Percentiles rank a stretch among this genome's conserved stretches.
phyloP scores from a whole-genome alignment of 2,797 vertebrate species.

The Champsocephalus esox region DNA sequence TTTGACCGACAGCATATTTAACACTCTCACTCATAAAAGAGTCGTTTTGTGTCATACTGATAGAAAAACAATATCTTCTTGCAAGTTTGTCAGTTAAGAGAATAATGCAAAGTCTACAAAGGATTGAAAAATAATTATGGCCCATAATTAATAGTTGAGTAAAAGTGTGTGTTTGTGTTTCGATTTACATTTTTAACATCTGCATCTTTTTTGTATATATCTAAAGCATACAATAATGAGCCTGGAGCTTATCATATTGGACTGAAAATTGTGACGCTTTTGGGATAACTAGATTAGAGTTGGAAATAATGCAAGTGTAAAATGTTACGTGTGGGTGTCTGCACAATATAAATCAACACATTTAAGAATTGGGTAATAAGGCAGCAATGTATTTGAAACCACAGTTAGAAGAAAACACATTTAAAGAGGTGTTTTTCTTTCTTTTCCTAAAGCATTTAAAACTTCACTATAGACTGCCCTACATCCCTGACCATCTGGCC shows the following conservation, averaged over 20 bases:
- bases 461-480: not conserved
- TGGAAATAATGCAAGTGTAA: not conserved
- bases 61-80: not conserved
- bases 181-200: too few relatives aligned
- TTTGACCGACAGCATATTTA: too few relatives aligned
- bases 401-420: not conserved
- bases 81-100: too few relatives aligned
- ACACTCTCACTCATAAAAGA: not conserved
- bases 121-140: too few relatives aligned
- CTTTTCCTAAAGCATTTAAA: not conserved
- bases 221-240: too few relatives aligned
- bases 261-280: conserved; percentile 6
- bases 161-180: too few relatives aligned
- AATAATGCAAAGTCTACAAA: too few relatives aligned
- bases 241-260: not conserved
- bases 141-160: too few relatives aligned
- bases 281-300: conserved; percentile 8
- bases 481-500: conserved; percentile 47
- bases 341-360: not conserved
- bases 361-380: not conserved
- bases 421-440: not conserved
- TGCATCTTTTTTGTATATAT: too few relatives aligned
- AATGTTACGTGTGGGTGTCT: too few relatives aligned
- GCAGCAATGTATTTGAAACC: not conserved
- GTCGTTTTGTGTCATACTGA: not conserved